Base-by-base conservation (phyloP, 2,888 invertebrate genomes). In the Lapara coniferarum region DNA sequence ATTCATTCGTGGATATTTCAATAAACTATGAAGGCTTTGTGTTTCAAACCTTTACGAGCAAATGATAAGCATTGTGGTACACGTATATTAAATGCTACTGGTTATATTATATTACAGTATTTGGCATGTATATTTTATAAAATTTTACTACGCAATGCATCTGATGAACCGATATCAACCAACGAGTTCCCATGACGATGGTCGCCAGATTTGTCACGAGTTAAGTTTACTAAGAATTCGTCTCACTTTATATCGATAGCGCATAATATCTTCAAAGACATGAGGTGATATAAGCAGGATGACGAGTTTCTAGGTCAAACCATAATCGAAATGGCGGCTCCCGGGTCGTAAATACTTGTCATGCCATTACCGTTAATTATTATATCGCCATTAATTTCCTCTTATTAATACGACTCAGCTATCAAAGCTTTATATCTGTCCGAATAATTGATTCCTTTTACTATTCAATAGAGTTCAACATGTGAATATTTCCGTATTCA, bases 1-100 rank as follows among this genome's bases (percentile, higher is more conserved):
- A 59, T 59, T 59, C 44, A 59, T 44, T 16, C 10, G n/a, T 37
- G 13, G 13, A 58, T 30, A 37, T 58, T 58, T 37, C 37, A 58
- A 58, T 58, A 58, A 58, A 44, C n/a, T 58, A n/a, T 37, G 58
- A 58, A n/a, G 44, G 58, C 37, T 10, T 19, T 37, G 53, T 44
- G 58, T 37, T 58, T 58, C 37, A 2, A 58, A 16, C 14, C 6
- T 19, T 19, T 56, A 56, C 13, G 25, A 30, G 13, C 4, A 13
- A 25, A 56, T 30, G 25, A 13, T 12, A 10, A 13, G 25, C 4
- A 12, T 6, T 13, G 12, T 25, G 37, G 14, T n/a, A 37, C 14
- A 44, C 37, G 8, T 58, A 58, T 44, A 10, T 30, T 3, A 55
- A 19, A 55, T 19, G 1, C 10, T 8, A 55, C 19, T 37, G 5